Conservation (phyloP, 2,113 vertebrate genomes). For the Atrichornis clamosus region DNA sequence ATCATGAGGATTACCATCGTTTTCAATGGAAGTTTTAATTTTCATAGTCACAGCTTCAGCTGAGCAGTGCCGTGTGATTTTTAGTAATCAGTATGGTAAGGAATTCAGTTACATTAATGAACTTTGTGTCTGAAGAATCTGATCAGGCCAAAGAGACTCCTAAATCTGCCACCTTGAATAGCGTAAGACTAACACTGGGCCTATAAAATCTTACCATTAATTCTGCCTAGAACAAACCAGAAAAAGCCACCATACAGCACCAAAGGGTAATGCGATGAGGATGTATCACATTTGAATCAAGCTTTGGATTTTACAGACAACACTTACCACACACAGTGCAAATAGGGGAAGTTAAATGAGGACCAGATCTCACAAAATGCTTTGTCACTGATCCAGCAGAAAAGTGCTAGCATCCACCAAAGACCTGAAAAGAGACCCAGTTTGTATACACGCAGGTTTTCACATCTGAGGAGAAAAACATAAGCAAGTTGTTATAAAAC, state of each 20-base stretch:
- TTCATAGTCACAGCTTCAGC: not conserved
- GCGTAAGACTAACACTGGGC: not conserved
- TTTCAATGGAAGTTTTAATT: not conserved
- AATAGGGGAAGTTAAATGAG: conserved; percentile 93
- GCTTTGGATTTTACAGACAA: not conserved
- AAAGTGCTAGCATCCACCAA: conserved; percentile 93
- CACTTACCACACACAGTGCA: conserved; percentile 94
- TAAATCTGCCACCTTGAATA: not conserved
- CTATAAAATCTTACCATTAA: not conserved
- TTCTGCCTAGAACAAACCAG: not conserved
- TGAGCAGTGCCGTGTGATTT: not conserved
- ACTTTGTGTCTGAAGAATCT: not conserved
- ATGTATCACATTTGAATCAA: not conserved
- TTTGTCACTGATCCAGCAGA: conserved; percentile 96
- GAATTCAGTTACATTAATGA: not conserved
- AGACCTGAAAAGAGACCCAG: conserved; percentile 91
- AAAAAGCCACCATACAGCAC: not conserved
- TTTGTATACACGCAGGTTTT: conserved; percentile 95
- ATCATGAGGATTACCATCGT: not conserved
- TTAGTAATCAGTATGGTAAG: not conserved
- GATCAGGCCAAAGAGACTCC: not conserved
- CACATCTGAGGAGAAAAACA: conserved; percentile 80
- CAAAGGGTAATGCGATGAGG: not conserved
- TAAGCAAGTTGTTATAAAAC: not conserved
- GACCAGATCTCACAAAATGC: conserved; percentile 96